Evolutionary conservation across 2,113 vertebrate genomes (phyloP).

Genomic region (Ciconia stormi): DNA sequence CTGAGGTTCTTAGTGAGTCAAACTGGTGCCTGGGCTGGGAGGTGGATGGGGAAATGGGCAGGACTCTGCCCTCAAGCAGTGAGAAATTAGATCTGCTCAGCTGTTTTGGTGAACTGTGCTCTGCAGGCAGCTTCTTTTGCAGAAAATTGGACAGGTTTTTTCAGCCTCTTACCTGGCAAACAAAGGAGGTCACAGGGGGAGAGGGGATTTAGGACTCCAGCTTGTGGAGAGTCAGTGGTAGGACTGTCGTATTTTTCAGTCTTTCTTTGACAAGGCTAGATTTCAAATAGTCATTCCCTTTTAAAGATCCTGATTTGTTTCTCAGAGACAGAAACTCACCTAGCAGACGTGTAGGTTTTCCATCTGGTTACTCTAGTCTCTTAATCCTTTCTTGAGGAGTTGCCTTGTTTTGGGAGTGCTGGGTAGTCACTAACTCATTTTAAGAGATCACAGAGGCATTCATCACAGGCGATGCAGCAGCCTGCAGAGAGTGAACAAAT

Average conservation of each 20-base stretch:
- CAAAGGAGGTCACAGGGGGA: background rate
- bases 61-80: slow-evolving; percentile 1
- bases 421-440: background rate
- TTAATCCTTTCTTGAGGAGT: background rate
- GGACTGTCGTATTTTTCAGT: background rate
- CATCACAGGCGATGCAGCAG: background rate
- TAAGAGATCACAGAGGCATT: background rate
- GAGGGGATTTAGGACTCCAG: background rate
- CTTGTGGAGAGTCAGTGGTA: background rate
- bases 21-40: background rate
- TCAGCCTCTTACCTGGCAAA: background rate
- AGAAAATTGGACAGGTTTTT: background rate
- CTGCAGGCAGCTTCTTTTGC: slow-evolving; percentile 6
- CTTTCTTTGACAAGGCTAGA: background rate
- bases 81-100: background rate
- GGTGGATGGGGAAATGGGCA: background rate
- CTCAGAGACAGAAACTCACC: background rate
- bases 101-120: background rate
- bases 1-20: background rate
- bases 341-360: background rate
- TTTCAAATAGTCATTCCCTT: background rate
- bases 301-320: background rate
- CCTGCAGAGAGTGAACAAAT: background rate
- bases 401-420: background rate
- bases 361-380: background rate